Evolutionary conservation across 2,888 invertebrate species (phyloP).

Genomic region (Dicycla oo): DNA sequence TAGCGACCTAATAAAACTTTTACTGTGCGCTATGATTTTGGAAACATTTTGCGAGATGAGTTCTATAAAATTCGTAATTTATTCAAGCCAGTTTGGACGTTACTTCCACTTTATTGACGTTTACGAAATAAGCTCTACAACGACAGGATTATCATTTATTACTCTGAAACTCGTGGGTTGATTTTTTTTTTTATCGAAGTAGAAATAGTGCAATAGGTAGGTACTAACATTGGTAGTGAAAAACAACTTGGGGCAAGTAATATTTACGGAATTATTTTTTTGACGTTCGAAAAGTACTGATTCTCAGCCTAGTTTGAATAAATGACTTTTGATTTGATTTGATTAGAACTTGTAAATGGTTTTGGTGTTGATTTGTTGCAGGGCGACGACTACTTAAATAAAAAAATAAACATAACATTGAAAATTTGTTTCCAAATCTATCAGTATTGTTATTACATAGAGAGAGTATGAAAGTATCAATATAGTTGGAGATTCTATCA

Average conservation of each 20-base stretch:
- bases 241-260: not conserved
- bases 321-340: no score
- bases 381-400: not conserved
- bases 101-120: conserved; percentile 74
- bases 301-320: no score
- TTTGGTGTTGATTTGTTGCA: conserved; percentile 18
- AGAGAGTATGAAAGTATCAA: conserved; percentile 21
- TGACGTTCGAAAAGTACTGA: no score
- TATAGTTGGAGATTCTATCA: conserved; percentile 50
- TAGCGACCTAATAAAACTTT: conserved; percentile 87
- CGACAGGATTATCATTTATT: conserved; percentile 20
- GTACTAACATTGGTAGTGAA: not conserved
- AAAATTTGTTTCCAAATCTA: conserved; percentile 5
- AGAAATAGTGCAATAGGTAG: not conserved
- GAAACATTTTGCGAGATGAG: conserved; percentile 85
- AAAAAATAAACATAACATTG: conserved; percentile 1
- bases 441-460: conserved; percentile 29
- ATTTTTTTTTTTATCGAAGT: not conserved
- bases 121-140: conserved; percentile 57
- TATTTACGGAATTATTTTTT: no score
- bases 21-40: conserved; percentile 86
- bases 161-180: not conserved
- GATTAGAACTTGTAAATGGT: conserved; percentile 15
- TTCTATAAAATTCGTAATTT: conserved; percentile 87
- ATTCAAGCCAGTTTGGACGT: conserved; percentile 67